phyloP scores from a whole-genome alignment of 2,888 invertebrate species.

The Torymus aiolomorphi region DNA sequence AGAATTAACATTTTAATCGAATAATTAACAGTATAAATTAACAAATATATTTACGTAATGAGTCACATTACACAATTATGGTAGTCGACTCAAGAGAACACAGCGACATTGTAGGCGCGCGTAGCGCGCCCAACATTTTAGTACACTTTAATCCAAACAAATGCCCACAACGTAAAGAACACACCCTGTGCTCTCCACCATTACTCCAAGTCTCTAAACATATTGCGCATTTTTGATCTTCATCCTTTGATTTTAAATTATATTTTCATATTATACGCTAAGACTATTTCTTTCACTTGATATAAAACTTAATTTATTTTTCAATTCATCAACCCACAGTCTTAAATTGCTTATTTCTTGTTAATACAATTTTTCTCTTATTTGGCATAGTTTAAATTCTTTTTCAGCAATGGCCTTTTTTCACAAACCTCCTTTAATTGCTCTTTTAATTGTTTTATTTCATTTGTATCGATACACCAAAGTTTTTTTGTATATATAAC shows the following conservation, averaged over 20 bases:
- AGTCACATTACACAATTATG: no score
- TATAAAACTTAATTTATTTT: conserved; percentile 53
- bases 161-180: conserved; percentile 94
- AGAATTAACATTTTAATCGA: no score
- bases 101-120: no score
- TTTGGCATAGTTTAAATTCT: conserved; percentile 79
- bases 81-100: no score
- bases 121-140: no score
- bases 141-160: conserved; percentile 91
- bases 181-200: conserved; percentile 89
- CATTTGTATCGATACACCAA: conserved; percentile 86
- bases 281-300: conserved; percentile 60
- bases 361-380: conserved; percentile 78
- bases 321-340: conserved; percentile 65
- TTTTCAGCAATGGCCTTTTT: conserved; percentile 68
- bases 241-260: conserved; percentile 81
- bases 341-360: conserved; percentile 72
- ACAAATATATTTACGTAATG: no score
- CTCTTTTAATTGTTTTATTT: conserved; percentile 80
- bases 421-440: conserved; percentile 57
- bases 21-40: no score
- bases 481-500: conserved; percentile 87
- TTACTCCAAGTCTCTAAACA: conserved; percentile 93
- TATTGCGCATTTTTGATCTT: conserved; percentile 82
- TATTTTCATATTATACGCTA: conserved; percentile 71